phyloP scores from a whole-genome alignment of 2,113 vertebrate species.

The Chloropsis hardwickii region DNA sequence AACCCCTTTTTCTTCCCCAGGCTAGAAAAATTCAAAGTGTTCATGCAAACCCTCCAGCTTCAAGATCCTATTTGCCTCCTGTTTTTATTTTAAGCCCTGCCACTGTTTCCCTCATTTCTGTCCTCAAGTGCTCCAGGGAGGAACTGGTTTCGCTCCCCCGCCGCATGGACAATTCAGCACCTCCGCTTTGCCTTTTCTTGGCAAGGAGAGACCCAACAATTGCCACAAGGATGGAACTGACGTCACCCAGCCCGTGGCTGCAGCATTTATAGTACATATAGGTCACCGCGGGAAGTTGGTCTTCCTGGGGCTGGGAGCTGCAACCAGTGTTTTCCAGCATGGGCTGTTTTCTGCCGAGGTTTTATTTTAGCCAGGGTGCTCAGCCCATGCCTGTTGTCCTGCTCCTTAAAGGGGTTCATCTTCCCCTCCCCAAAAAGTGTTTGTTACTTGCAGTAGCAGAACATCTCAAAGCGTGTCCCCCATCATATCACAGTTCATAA shows the following conservation, averaged over 20 bases:
- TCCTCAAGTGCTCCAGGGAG: conserved; percentile 54
- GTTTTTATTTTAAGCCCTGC: conserved; percentile 51
- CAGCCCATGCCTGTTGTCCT: neutral
- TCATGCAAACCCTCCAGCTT: neutral
- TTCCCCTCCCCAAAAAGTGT: neutral
- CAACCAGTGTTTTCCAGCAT: neutral
- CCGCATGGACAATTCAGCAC: conserved; percentile 41
- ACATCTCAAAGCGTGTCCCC: neutral
- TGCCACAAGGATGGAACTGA: conserved; percentile 42
- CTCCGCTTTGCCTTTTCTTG: conserved; percentile 50
- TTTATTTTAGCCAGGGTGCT: neutral
- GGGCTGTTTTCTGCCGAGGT: neutral
- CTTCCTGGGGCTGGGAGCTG: conserved; percentile 40
- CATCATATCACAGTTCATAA: neutral
- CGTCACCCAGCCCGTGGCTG: conserved; percentile 22
- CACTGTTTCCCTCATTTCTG: conserved; percentile 39
- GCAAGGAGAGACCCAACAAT: conserved; percentile 10
- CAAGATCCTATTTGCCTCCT: neutral
- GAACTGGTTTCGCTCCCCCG: conserved; percentile 34
- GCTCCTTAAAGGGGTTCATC: neutral
- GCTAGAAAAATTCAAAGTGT: neutral
- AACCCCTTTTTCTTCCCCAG: neutral
- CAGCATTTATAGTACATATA: conserved; percentile 53
- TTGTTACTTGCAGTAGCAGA: neutral
- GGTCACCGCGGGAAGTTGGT: conserved; percentile 41